These are phyloP conservation scores for Chrosomus eos DNA, from an alignment of 2,797 vertebrate genomes.

Conservation along the genomic window DNA sequence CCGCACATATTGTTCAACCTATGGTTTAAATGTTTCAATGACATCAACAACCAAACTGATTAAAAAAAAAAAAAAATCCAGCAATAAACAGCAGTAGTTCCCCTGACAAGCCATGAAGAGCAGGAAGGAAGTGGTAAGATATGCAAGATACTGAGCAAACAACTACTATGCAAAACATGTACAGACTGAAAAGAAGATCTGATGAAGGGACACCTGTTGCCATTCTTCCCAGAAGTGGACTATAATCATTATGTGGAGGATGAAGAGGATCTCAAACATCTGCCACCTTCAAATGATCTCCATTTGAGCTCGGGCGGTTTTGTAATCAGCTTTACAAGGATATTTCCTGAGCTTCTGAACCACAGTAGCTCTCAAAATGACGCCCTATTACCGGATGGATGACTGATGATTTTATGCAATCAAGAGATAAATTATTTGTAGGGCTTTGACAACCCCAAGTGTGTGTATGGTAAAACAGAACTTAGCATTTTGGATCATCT, in stretches of 20 bases:
- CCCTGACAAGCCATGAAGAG: conserved; percentile 42
- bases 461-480: not conserved
- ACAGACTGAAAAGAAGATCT: not conserved
- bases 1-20: not conserved
- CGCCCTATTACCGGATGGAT: not conserved
- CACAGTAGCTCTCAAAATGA: conserved; percentile 20
- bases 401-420: conserved; percentile 18
- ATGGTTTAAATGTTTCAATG: conserved; percentile 1
- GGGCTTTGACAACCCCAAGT: not conserved
- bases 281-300: conserved; percentile 31
- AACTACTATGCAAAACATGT: conserved; percentile 36
- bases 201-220: conserved; percentile 42
- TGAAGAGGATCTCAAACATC: conserved; percentile 27
- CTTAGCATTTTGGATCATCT: not conserved
- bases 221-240: conserved; percentile 28
- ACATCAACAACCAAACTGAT: not conserved
- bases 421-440: not conserved
- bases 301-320: conserved; percentile 50
- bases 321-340: conserved; percentile 36
- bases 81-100: conserved; percentile 44
- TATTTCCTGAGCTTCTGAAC: conserved; percentile 27
- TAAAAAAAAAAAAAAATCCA: not conserved
- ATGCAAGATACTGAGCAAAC: conserved; percentile 35
- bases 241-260: conserved; percentile 17
- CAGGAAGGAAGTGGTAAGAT: conserved; percentile 78